Evolutionary conservation across 2,888 invertebrate genomes (phyloP).

Genomic region (Drosophila borborema): DNA sequence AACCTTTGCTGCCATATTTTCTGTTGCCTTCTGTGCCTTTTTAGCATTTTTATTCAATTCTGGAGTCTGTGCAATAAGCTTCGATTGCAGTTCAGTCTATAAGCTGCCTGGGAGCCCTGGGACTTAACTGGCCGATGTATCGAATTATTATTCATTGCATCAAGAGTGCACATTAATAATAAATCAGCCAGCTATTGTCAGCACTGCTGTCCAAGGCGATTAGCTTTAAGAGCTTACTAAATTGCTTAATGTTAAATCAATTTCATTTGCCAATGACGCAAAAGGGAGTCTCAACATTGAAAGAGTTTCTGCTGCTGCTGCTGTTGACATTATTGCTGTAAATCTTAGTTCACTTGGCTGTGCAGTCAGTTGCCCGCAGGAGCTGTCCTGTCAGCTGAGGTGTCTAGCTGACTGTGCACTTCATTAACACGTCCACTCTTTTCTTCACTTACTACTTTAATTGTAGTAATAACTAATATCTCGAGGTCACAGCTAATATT

Average conservation of each 20-base stretch:
- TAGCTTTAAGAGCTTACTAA: conserved; percentile 23
- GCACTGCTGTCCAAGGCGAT: conserved; percentile 19
- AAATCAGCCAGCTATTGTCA: conserved; percentile 30
- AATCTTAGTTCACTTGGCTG: conserved; percentile 29
- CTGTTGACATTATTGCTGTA: conserved; percentile 39
- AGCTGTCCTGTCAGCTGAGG: conserved; percentile 6
- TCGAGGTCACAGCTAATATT: no score
- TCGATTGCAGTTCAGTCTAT: conserved; percentile 78
- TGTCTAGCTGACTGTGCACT: not conserved
- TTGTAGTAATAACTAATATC: no score
- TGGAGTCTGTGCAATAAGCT: conserved; percentile 39
- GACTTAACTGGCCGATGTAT: conserved; percentile 49
- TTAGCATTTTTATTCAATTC: conserved; percentile 71
- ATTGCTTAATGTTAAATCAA: conserved; percentile 34
- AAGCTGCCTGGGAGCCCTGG: conserved; percentile 54
- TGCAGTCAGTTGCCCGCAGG: conserved; percentile 36
- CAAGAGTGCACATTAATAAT: conserved; percentile 52
- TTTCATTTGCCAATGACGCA: conserved; percentile 26
- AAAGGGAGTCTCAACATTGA: not conserved
- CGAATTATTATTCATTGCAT: conserved; percentile 72
- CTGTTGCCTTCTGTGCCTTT: conserved; percentile 38
- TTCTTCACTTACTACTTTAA: not conserved
- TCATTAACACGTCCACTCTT: conserved; percentile 15
- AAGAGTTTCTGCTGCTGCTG: conserved; percentile 41
- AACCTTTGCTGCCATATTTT: conserved; percentile 65